Base-by-base conservation (phyloP, 2,113 vertebrate species). In the Apaloderma vittatum region DNA sequence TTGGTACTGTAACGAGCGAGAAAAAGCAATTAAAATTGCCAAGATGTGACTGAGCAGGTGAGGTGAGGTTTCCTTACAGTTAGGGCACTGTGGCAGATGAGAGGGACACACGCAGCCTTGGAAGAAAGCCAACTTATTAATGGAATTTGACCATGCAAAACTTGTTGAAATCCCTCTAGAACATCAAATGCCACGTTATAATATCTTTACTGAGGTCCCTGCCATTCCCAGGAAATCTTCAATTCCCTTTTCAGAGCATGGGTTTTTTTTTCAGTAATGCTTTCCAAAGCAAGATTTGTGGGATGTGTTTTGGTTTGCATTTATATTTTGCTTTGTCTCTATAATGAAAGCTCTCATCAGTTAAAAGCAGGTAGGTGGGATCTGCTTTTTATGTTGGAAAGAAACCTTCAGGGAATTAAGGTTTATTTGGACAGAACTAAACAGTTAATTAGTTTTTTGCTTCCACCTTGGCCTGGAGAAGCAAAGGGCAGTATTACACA, bases 141-240 rank as follows among this genome's bases (percentile, higher is more conserved):
- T 98, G 93, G 95, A 97, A 97, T 97, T 97, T 98, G 96, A 97
- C 97, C 95, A 96, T 97, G 95, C 92, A 98, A 97, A 98, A 97
- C 97, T 97, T 97, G 86, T 95, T 95, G 92, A 97, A 97, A 97
- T 97, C 96, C 93, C 97, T 74, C 52, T 84, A 96, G 96, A 90
- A 94, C 88, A 91, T 95, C 91, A 97, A 97, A 97, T 95, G 94
- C 74, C 93, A 93, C 76, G 97, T 96, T 95, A 88, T 90, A 96
- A 96, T 97, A 96, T 93, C 87, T 95, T 97, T 89, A 94, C 94
- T 84, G 93, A 96, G 92, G 83, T 59, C 63, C 71, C 51, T 73
- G 66, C 68, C 79, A 36, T 91, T 73, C 90, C 91, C 86, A 74
- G 81, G 78, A 92, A 93, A 75, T 71, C 43, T 86, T 86, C 84